Percentiles rank a stretch among this genome's conserved stretches.
Conservation (phyloP, 2,113 vertebrate genomes). For the Vanacampus margaritifer region DNA sequence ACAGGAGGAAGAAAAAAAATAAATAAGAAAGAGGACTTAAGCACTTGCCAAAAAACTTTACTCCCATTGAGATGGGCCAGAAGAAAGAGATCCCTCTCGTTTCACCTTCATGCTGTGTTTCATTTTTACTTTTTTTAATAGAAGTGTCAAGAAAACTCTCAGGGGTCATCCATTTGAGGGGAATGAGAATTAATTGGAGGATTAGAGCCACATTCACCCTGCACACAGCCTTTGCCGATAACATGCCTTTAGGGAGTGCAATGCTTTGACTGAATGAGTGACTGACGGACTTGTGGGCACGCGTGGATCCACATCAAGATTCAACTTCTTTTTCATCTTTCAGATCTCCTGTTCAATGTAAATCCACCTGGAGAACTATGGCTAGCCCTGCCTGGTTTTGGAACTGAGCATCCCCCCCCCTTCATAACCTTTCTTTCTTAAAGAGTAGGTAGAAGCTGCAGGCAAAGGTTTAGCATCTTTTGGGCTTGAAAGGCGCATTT, state of each 20-base stretch:
- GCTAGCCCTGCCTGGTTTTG: background rate
- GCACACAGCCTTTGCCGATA: constrained; percentile 50
- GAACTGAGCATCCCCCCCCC: background rate
- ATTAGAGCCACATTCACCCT: constrained; percentile 61
- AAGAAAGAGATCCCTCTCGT: constrained; percentile 41
- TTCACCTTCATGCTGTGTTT: constrained; percentile 63
- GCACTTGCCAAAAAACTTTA: constrained; percentile 42
- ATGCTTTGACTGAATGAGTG: constrained; percentile 25
- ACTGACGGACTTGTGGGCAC: constrained; percentile 12
- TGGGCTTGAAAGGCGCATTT: background rate
- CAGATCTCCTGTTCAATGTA: background rate
- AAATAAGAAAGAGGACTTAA: constrained; percentile 12
- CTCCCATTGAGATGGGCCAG: constrained; percentile 31
- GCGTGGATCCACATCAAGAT: constrained; percentile 2
- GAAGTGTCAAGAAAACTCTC: constrained; percentile 60
- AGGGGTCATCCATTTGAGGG: constrained; percentile 54
- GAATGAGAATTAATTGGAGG: constrained; percentile 63
- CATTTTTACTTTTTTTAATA: constrained; percentile 61
- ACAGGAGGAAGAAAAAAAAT: constrained; percentile 2
- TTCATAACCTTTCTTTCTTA: background rate
- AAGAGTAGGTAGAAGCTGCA: background rate
- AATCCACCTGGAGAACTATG: background rate
- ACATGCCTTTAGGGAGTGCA: constrained; percentile 47
- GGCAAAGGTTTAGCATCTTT: background rate
- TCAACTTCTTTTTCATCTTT: background rate